Evolutionary conservation across 2,888 invertebrate genomes (phyloP), one percentile per base, ranked within the genome.

Genomic region (Arctia plantaginis): DNA sequence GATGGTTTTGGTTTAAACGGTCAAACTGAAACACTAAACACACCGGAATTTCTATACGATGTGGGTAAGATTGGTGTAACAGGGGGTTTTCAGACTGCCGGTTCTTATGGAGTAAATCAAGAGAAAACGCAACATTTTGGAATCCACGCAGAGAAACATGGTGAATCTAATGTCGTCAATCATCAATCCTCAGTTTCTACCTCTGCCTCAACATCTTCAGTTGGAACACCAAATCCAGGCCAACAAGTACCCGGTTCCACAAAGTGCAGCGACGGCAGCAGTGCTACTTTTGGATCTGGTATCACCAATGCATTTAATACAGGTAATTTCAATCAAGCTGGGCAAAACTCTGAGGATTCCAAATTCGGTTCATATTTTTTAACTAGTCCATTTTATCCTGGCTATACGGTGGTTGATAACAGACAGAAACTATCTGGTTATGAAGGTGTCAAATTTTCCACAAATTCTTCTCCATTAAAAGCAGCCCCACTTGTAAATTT

Each of bases 291-390:
- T 66, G 83, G 80, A 67, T 71, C 81, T 20, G 85, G 76, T n/a
- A 81, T 73, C 74, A 81, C 74, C 15, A 85, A 73, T 41, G 81
- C 74, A 41, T 85, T 81, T 71, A 86, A 86, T 59, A 78, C 75
- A 55, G 68, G 33, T 68, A 81, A 76, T n/a, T 79, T 81, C 10
- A 44, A 70, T 18, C 64, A 73, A 64, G 80, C 86, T 75, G 89
- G 90, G 68, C 89, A 69, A n/a, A 51, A 35, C 35, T 18, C 59
- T 30, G 18, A 70, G 18, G 27, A 35, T 39, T 44, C 39, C 7
- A 62, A 70, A 70, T 44, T 20, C 18, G 39, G 59, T 27, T 55
- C 69, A 41, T 20, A 62, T 27, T 39, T 7, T 39, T 59, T 62
- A n/a, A 62, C 59, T 23, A 30, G 1, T 23, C 39, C 27, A 30